Evolutionary conservation across 2,113 vertebrate genomes (phyloP).

Genomic region (Esox niger): DNA sequence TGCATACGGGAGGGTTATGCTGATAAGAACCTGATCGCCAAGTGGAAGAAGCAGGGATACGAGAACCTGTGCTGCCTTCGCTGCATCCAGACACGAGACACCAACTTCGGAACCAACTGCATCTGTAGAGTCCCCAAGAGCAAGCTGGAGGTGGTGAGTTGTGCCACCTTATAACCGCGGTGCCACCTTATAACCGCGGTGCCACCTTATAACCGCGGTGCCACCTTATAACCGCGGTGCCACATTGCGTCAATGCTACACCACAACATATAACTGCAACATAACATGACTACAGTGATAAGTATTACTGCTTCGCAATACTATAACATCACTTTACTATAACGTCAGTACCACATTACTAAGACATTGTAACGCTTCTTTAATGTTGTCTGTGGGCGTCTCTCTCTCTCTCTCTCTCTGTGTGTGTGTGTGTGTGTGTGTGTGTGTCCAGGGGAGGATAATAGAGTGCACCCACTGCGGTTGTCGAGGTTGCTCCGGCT

Average conservation of each 20-base stretch:
- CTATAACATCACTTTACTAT: too few relatives aligned
- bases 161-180: neutral
- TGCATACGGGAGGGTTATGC: slow-evolving; percentile 97
- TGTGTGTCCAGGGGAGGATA: slow-evolving; percentile 84
- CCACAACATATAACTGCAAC: too few relatives aligned
- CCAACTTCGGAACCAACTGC: slow-evolving; percentile 98
- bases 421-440: neutral
- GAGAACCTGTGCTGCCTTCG: slow-evolving; percentile 96
- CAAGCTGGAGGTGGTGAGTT: slow-evolving; percentile 95
- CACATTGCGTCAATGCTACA: too few relatives aligned
- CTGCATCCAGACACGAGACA: slow-evolving; percentile 96
- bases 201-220: too few relatives aligned
- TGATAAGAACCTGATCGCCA: slow-evolving; percentile 96
- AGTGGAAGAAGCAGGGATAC: slow-evolving; percentile 98
- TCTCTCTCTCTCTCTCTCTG: too few relatives aligned
- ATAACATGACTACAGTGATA: too few relatives aligned
- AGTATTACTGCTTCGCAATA: too few relatives aligned
- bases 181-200: too few relatives aligned
- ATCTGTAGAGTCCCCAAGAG: slow-evolving; percentile 97
- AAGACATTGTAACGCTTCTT: too few relatives aligned
- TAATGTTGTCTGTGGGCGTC: too few relatives aligned
- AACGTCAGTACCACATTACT: too few relatives aligned
- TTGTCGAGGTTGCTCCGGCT: slow-evolving; percentile 96
- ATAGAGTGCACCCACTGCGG: slow-evolving; percentile 98
- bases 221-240: too few relatives aligned